Base-by-base conservation (phyloP, 2,113 vertebrate genomes). In the Centropus unirufus region DNA sequence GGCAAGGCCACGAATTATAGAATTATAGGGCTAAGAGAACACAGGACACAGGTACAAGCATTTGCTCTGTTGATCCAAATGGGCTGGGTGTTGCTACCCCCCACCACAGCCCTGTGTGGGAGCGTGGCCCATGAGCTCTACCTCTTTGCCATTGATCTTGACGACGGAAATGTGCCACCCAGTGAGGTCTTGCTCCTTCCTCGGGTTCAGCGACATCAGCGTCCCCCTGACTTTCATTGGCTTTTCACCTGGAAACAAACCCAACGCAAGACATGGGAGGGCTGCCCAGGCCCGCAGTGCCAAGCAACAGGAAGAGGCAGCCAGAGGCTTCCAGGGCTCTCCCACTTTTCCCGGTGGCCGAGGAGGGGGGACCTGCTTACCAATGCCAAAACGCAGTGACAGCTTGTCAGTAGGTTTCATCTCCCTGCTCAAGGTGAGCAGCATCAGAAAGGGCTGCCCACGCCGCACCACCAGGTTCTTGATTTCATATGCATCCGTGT, bases 391-490 rank as follows among this genome's bases (percentile, higher is more conserved):
- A 32, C 17, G 57, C 85, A 97, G 62, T 0, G 29, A 9, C 42
- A 96, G 46, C 19, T 87, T 72, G 67, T 98, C 97, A 0, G 14
- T 3, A 14, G 70, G 3, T 4, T 5, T 36, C 54, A 96, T 75
- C 47, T 94, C 72, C 64, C 93, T 83, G 85, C 5, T 92, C 30
- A 97, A 46, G 32, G 2, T 51, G 80, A 97, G 4, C 78, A 27
- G 90, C 36, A 98, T 4, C 9, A 11, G 15, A 52, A 98, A 97
- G 46, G 44, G 5, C 62, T 97, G 83, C 39, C 98, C 98, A 0
- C 96, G 96, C 61, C 97, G 80, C 68, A 97, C 84, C 89, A 97
- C 97, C 46, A 97, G 93, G 49, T 42, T 72, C 6, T 66, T 3
- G 14, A 39, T 97, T 36, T 86, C 72, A 84, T 93, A 98, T 0